Evolutionary conservation across 2,113 vertebrate species (phyloP), one percentile per base, ranked within the genome.

Genomic region (Fregetta grallaria): DNA sequence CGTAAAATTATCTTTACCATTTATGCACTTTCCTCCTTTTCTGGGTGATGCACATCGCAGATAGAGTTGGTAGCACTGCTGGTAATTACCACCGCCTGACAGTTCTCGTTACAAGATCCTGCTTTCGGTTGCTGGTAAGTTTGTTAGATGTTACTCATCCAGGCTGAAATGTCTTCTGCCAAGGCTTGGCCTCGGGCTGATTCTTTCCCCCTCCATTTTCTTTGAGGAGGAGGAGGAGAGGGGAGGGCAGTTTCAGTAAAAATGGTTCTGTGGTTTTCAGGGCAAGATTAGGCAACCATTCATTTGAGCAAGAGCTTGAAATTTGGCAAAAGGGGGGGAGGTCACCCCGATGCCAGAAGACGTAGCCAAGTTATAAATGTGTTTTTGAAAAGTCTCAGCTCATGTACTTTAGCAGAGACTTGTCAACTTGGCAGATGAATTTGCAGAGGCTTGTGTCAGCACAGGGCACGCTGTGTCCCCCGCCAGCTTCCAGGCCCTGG

Each of bases 281-380:
- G 77, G 66, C 92, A 97, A 96, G 92, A 92, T 97, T 94, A 94
- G 91, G 95, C 92, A 97, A 94, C 84, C 2, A 1, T 91, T 97
- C 58, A 67, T 94, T 95, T 95, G 92, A 97, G 86, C 92, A 97
- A 96, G 89, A 89, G 65, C 53, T 66, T 85, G 91, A 96, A 79
- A 82, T 91, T 36, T 90, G 83, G 91, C 92, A 79, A 88, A 94
- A 92, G 34, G 17, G 10, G 5, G 19, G 56, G 20, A 75, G 80
- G 73, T 94, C 70, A 91, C 36, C 45, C 52, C 0, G 0, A 53
- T 94, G 88, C 94, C 86, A 85, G 96, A 61, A 96, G 84, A 89
- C 0, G 0, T 27, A 82, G 91, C 91, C 95, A 96, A 86, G 68
- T 92, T 85, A 52, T 86, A 92, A 90, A 82, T 89, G 44, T 70